Percentiles rank a stretch among this genome's conserved stretches.
Evolutionary conservation across 1,140 invertebrate genomes (phyloP).

Genomic region (Sesamia nonagrioides): DNA sequence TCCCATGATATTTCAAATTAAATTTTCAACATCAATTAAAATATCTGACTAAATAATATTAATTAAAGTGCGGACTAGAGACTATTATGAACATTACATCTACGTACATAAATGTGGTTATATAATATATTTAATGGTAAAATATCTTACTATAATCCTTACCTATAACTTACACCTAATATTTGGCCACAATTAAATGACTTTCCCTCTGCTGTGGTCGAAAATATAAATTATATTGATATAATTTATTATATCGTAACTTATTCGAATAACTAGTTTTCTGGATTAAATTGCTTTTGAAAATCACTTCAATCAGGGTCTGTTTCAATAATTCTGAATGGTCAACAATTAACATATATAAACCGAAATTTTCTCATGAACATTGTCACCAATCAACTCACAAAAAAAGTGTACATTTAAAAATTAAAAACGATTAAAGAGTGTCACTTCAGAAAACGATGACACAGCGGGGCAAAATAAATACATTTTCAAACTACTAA

Average conservation of each 20-base stretch:
- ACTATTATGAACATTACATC: conserved; percentile 49
- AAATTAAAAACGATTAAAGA: too few relatives aligned
- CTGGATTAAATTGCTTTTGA: conserved; percentile 38
- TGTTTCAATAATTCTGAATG: conserved; percentile 19
- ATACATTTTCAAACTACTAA: conserved; percentile 5
- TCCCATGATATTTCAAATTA: conserved; percentile 15
- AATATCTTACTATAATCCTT: conserved; percentile 35
- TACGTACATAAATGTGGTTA: conserved; percentile 48
- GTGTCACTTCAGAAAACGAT: neutral
- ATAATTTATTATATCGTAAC: conserved; percentile 25
- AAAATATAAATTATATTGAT: conserved; percentile 31
- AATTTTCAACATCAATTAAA: neutral
- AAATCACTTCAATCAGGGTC: conserved; percentile 21
- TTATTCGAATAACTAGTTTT: conserved; percentile 30
- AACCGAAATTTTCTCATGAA: too few relatives aligned
- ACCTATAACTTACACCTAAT: conserved; percentile 45
- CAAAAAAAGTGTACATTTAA: too few relatives aligned
- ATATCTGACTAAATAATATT: conserved; percentile 8
- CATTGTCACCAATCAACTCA: too few relatives aligned
- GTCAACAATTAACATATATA: too few relatives aligned
- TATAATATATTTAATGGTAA: conserved; percentile 43
- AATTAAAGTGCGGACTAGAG: conserved; percentile 52
- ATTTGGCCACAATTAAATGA: conserved; percentile 52
- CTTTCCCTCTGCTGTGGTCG: conserved; percentile 50
- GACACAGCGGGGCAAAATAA: conserved; percentile 11